Evolutionary conservation across 1,140 invertebrate species (phyloP).

Genomic region (Drosophila serrata): DNA sequence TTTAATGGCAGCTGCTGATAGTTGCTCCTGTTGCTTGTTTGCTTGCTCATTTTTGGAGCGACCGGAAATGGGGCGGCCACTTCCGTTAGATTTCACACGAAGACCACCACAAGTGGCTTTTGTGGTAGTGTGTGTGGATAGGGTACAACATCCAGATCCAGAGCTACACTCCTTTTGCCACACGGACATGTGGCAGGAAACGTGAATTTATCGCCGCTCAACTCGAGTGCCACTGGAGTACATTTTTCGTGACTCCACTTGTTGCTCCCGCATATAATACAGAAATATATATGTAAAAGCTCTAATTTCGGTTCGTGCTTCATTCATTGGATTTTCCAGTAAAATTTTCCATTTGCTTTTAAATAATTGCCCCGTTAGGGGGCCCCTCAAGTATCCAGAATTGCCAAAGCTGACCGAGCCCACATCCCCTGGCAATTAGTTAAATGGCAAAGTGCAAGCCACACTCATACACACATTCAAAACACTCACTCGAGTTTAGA

Average conservation of each 20-base stretch:
- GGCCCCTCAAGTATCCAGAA: conserved; percentile 48
- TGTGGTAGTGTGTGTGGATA: conserved; percentile 23
- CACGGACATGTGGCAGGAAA: conserved; percentile 73
- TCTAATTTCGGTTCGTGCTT: conserved; percentile 45
- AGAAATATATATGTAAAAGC: neutral
- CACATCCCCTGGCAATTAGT: conserved; percentile 46
- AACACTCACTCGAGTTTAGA: neutral
- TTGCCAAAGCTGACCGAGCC: conserved; percentile 27
- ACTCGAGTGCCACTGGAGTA: conserved; percentile 58
- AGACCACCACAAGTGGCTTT: neutral
- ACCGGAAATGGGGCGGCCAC: conserved; percentile 73
- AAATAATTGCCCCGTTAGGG: conserved; percentile 59
- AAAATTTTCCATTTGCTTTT: conserved; percentile 63
- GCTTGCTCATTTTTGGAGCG: conserved; percentile 47
- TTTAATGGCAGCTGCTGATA: conserved; percentile 17
- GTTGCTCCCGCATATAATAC: conserved; percentile 19
- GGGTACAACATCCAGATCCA: conserved; percentile 2
- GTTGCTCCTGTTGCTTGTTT: conserved; percentile 30
- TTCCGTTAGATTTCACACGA: conserved; percentile 72
- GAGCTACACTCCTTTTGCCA: conserved; percentile 58
- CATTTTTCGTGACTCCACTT: conserved; percentile 52
- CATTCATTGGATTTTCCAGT: conserved; percentile 14
- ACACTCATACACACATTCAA: conserved; percentile 7
- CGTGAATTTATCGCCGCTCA: conserved; percentile 76
- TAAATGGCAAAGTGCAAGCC: conserved; percentile 55